Percentiles rank a stretch among this genome's conserved stretches.
These are phyloP conservation scores for Empidonax traillii DNA, from an alignment of 2,113 vertebrate genomes.

Conservation along the genomic window DNA sequence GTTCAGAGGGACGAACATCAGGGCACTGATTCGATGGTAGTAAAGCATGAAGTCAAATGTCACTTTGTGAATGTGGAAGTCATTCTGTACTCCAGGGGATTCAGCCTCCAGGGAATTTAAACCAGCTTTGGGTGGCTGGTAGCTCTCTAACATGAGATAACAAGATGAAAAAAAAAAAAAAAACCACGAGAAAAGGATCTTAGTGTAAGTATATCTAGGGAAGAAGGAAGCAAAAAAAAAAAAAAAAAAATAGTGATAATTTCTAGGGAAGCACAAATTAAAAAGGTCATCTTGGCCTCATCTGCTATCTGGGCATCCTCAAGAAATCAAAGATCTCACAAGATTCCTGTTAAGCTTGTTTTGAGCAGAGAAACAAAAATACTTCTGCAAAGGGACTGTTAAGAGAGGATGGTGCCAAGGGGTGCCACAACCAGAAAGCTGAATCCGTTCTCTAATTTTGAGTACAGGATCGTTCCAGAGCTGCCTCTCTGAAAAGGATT, in stretches of 20 bases:
- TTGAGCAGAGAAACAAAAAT: neutral
- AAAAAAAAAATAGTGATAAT: neutral
- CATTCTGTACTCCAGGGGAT: neutral
- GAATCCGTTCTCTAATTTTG: neutral
- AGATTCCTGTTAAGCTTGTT: neutral
- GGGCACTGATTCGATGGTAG: neutral
- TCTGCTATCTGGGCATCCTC: neutral
- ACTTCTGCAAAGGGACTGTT: neutral
- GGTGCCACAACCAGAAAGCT: slow-evolving; percentile 2
- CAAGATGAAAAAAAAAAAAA: neutral
- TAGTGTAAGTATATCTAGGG: neutral
- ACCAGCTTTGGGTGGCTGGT: neutral
- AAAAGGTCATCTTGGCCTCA: neutral
- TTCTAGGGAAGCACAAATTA: neutral
- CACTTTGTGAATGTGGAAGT: neutral
- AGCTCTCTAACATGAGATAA: neutral
- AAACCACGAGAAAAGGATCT: neutral
- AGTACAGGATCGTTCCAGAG: neutral
- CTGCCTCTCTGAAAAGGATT: neutral
- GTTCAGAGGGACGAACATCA: neutral
- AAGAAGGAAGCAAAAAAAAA: neutral
- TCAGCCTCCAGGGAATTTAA: neutral
- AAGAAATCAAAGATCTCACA: neutral
- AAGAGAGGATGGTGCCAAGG: neutral
- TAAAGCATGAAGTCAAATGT: rapidly evolving